Evolutionary conservation across 2,113 vertebrate genomes (phyloP).

Genomic region (Dromaius novaehollandiae): DNA sequence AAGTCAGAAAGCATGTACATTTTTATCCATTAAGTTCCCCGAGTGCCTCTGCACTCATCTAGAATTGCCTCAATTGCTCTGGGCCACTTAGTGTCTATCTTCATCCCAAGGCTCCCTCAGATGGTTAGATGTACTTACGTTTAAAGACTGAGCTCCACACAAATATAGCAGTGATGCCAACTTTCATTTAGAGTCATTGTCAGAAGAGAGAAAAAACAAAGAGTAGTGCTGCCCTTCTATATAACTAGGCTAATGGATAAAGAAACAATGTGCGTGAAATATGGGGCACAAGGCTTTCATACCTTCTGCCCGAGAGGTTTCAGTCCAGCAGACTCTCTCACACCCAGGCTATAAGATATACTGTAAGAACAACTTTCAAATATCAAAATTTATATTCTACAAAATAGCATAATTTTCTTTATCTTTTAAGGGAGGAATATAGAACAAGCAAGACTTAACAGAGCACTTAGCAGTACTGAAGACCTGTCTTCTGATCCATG

Average conservation of each 20-base stretch:
- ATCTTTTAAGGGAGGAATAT: background rate
- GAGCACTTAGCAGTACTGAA: background rate
- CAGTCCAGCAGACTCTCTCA: background rate
- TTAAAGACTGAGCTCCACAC: background rate
- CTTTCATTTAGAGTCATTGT: background rate
- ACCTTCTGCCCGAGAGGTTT: background rate
- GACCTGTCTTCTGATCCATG: background rate
- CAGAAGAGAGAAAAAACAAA: background rate
- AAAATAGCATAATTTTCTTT: background rate
- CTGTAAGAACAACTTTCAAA: background rate
- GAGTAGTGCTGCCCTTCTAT: background rate
- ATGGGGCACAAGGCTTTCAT: background rate
- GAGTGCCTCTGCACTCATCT: background rate
- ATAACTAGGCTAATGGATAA: background rate
- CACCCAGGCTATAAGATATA: rapidly evolving
- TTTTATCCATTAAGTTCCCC: background rate
- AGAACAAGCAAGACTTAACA: background rate
- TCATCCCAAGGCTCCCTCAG: background rate
- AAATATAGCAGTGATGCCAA: background rate
- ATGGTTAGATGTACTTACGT: too few relatives aligned
- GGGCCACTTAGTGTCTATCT: background rate
- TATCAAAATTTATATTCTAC: background rate
- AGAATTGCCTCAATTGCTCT: background rate
- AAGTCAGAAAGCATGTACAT: background rate
- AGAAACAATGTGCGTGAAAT: background rate